A percentile compares a stretch with the other conserved stretches of the same genome.
These are phyloP conservation scores for Anseranas semipalmata DNA, from an alignment of 2,113 vertebrate species.

Conservation along the genomic window DNA sequence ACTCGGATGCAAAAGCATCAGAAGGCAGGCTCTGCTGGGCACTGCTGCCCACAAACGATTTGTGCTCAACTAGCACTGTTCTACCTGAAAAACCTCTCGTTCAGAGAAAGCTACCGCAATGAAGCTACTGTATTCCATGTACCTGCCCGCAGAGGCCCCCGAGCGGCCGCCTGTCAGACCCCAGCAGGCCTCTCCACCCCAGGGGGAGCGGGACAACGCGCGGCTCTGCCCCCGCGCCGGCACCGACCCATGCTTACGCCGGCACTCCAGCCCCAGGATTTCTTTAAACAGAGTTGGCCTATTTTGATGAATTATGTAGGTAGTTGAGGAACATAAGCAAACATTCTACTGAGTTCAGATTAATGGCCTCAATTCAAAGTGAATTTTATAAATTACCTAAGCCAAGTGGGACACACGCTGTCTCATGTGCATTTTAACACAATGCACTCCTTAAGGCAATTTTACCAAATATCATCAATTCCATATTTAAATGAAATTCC, in stretches of 20 bases:
- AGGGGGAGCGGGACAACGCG: background rate
- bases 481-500: conserved; percentile 59
- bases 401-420: background rate
- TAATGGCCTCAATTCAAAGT: conserved; percentile 41
- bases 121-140: background rate
- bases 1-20: accelerated
- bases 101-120: background rate
- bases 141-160: too few species aligned
- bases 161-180: background rate
- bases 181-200: accelerated
- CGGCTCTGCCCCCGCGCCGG: background rate
- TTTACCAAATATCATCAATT: background rate
- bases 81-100: background rate
- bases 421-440: background rate
- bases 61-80: background rate
- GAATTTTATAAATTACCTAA: conserved; percentile 32
- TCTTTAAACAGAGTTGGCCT: background rate
- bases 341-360: background rate
- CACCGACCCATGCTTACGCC: background rate
- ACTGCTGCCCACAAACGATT: background rate
- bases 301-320: background rate
- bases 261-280: background rate
- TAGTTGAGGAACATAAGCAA: conserved; percentile 29
- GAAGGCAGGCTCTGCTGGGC: background rate
- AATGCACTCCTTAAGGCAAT: background rate